Evolutionary conservation across 2,888 invertebrate genomes (phyloP), one percentile per base, ranked within the genome.

Genomic region (Galerucella pusilla): DNA sequence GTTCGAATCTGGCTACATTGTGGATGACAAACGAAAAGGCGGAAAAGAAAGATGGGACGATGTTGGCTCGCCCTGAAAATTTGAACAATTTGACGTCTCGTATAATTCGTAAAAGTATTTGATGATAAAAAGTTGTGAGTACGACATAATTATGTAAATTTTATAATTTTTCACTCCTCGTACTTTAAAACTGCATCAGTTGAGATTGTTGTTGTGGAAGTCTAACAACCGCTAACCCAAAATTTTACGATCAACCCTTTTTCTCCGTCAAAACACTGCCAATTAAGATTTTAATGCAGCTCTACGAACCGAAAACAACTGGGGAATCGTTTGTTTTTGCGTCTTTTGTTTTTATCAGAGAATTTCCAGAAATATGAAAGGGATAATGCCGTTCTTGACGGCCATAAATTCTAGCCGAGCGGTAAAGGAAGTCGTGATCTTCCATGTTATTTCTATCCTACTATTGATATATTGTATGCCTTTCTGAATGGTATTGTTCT

Each of bases 371-470:
- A 75, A 77, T 74, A 75, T 74, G 71, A 76, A 78, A 79, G 78
- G 74, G 79, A 78, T 82, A 80, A 80, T 76, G 80, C 78, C 78
- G 79, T 79, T 81, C 80, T 81, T 81, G 80, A 79, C 78, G 75
- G 75, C 77, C 78, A 80, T 82, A 82, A 82, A 82, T 82, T 75
- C 11, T 80, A 73, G 68, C 77, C 72, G 75, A 80, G 80, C 76
- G 78, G 73, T 73, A 73, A 76, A 76, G 78, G 74, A 79, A 81
- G 78, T 81, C 81, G 82, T 82, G 82, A 80, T 79, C 76, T 80
- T 79, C 78, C 80, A 82, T 81, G 80, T 79, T 81, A 82, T 83
- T 81, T 77, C 60, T 60, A 67, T 60, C 66, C 72, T 72, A 60
- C 66, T 66, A 71, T 71, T 71, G 71, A 71, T 71, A 71, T 71